Base-by-base conservation (phyloP, 2,888 invertebrate genomes). In the Aphodius sticticus region DNA sequence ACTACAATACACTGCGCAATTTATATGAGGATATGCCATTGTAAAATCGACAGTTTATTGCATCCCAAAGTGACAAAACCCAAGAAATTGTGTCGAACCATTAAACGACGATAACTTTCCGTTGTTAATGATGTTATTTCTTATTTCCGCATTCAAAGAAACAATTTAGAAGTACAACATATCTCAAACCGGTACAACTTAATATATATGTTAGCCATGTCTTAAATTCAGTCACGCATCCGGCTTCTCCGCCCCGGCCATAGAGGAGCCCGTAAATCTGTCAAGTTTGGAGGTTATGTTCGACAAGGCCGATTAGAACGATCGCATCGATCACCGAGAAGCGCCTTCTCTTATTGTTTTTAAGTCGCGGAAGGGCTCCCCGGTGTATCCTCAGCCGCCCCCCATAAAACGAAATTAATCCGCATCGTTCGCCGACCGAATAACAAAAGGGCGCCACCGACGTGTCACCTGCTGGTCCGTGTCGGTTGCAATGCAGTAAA, bases 331-430 rank as follows among this genome's bases (percentile, higher is more conserved):
- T 37, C 74, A 35, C 74, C 36, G 36, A 35, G 74, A 16, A 36
- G 74, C 74, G 74, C 53, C 53, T 53, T 74, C 36, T 74, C 74
- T 74, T 74, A 74, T 74, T 74, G 74, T 74, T 74, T 74, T 74
- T 74, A 36, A 74, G 74, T 74, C 74, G 74, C 74, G 36, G 26
- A 37, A 74, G n/a, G 35, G 35, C 74, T 74, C 74, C 74, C 74
- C 37, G 15, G 36, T 35, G 74, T 74, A 74, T 74, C 74, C 53
- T 35, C 74, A 36, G n/a, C 26, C n/a, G 74, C 9, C 74, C n/a
- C 26, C 74, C 74, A 74, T 74, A 74, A 74, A 74, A 74, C 26
- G 74, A 74, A 74, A 74, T 74, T 74, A 74, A 74, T 74, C 74
- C 36, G 37, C 26, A n/a, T 74, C 74, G 53, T 53, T 53, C 53